Base-by-base conservation (phyloP, 2,888 invertebrate species). In the Troides aeacus region DNA sequence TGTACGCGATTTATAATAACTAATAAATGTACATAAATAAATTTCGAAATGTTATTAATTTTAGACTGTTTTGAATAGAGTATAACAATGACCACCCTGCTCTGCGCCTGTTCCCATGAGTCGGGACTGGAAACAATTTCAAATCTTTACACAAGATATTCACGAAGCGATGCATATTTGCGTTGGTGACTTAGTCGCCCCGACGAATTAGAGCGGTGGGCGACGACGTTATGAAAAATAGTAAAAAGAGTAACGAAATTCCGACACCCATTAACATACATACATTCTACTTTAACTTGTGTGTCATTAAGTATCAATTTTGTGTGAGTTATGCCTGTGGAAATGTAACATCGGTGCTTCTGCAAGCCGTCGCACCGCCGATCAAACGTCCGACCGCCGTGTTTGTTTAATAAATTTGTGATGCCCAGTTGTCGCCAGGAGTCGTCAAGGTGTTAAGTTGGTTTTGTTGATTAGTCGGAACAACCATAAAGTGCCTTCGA, bases 61-160 rank as follows among this genome's bases (percentile, higher is more conserved):
- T 57, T 53, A 23, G 8, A 21, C 58, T 66, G 36, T 58, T 21
- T 62, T 30, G 42, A 57, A 66, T 36, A 62, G 46, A 64, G 60
- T 42, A 23, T 15, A 64, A 67, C 67, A 71, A 58, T 64, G 67
- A 63, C 58, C 68, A 68, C 70, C 62, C 66, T 64, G 60, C 60
- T 42, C 64, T 30, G 58, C 59, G 64, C 64, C 66, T 73, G 84
- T 91, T 91, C 92, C 91, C 91, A 91, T 86, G 88, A 78, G 77
- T 77, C 78, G 75, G 72, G 78, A 75, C 78, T 86, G 87, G 89
- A 89, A 90, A 90, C 89, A 91, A 90, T 89, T 89, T 90, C 89
- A 84, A 82, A 84, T 87, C 89, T 92, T 92, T 88, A 90, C 92
- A 81, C 87, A 92, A 90, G 76, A 80, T 82, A 90, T 92, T 92